Evolutionary conservation across 1,140 invertebrate genomes (phyloP).

Genomic region (Nilaparvata lugens): DNA sequence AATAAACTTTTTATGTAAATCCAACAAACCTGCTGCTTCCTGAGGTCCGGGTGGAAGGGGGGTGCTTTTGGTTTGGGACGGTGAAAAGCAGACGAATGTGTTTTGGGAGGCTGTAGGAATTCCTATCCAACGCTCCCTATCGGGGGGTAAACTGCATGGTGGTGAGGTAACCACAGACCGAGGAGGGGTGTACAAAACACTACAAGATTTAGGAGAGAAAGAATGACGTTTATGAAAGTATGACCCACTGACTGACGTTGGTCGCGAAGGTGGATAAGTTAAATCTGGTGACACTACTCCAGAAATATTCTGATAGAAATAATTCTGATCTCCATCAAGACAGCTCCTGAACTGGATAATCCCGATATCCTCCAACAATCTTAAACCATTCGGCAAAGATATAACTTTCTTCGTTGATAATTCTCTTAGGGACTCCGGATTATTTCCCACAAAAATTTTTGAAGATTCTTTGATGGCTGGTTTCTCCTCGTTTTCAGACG

Average conservation of each 20-base stretch:
- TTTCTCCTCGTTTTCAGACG: slow-evolving; percentile 13
- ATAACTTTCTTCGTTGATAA: slow-evolving; percentile 7
- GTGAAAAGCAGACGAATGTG: slow-evolving; percentile 58
- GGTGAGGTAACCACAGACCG: slow-evolving; percentile 9
- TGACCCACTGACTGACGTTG: not conserved
- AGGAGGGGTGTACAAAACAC: slow-evolving; percentile 4
- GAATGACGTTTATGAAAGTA: not conserved
- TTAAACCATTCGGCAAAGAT: slow-evolving; percentile 2
- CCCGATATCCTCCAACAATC: slow-evolving; percentile 10
- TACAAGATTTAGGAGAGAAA: not conserved
- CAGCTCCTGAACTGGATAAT: not conserved
- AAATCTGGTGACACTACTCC: not conserved
- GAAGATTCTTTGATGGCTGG: slow-evolving; percentile 1
- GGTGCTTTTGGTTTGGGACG: slow-evolving; percentile 49
- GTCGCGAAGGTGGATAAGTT: not conserved
- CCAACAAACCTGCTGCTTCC: slow-evolving; percentile 48
- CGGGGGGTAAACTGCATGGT: slow-evolving; percentile 1
- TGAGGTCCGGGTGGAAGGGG: slow-evolving; percentile 36
- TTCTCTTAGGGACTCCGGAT: slow-evolving; percentile 11
- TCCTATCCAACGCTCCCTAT: slow-evolving; percentile 16
- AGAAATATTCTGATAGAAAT: not conserved
- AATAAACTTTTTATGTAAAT: slow-evolving; percentile 56
- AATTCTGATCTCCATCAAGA: not conserved
- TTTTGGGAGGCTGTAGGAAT: slow-evolving; percentile 33
- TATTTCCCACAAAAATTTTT: not conserved